Evolutionary conservation across 2,797 vertebrate species (phyloP).

Genomic region (Lithobates pipiens): DNA sequence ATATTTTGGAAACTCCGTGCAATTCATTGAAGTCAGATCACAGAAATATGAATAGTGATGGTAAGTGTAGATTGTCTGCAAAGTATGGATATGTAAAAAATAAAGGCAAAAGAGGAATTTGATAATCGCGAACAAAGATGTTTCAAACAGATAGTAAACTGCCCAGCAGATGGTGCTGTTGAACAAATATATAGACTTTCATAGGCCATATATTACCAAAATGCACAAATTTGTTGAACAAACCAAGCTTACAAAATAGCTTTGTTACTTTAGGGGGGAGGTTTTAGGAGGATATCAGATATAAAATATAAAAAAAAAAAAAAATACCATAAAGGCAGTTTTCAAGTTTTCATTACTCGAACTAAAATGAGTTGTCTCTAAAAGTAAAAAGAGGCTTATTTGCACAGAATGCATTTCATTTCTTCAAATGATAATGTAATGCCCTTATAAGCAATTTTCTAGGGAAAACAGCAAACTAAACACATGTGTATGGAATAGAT

Average conservation of each 20-base stretch:
- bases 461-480: conserved; percentile 6
- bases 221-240: conserved; percentile 11
- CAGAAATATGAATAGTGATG: no score
- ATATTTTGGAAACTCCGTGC: no score
- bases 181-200: conserved; percentile 15
- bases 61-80: no score
- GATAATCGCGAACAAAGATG: background rate
- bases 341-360: conserved; percentile 51
- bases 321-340: conserved; percentile 23
- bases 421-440: conserved; percentile 53
- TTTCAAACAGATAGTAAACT: background rate
- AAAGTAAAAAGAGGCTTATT: conserved; percentile 53
- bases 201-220: background rate
- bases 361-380: conserved; percentile 51
- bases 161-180: conserved; percentile 48
- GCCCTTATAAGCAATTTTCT: conserved; percentile 47
- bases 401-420: conserved; percentile 50
- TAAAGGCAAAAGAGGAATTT: background rate
- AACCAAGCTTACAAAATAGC: conserved; percentile 4
- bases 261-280: conserved; percentile 44
- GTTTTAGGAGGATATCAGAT: conserved; percentile 36
- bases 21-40: no score
- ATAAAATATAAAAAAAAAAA: background rate
- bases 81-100: background rate
- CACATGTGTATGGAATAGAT: background rate